These are phyloP conservation scores for Tolypeutes matacus DNA, from an alignment of 2,797 vertebrate genomes.

Conservation along the genomic window DNA sequence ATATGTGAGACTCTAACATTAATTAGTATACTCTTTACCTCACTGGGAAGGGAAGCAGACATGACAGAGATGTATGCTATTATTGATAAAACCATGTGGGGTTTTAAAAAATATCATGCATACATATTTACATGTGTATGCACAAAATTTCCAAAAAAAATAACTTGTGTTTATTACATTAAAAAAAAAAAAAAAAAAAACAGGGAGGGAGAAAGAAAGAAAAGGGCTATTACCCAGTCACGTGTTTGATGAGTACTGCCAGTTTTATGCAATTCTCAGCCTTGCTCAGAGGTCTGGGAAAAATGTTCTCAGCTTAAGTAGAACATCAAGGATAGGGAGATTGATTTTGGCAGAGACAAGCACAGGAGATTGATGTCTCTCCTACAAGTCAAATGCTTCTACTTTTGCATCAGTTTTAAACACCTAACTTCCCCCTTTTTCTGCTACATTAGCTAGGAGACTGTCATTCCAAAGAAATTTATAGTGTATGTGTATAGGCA, in stretches of 20 bases:
- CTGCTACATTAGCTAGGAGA: conserved; percentile 8
- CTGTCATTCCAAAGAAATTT: conserved; percentile 57
- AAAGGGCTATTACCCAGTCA: background rate
- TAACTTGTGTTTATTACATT: background rate
- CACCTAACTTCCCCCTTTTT: background rate
- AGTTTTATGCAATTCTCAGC: background rate
- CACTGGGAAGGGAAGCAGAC: conserved; percentile 12
- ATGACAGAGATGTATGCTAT: background rate
- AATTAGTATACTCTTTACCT: background rate
- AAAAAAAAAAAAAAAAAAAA: background rate
- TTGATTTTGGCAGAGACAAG: background rate
- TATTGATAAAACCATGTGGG: background rate
- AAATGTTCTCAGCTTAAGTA: background rate
- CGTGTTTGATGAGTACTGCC: background rate
- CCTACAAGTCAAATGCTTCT: background rate
- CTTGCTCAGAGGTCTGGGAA: background rate
- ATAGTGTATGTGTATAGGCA: background rate
- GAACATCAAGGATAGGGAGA: background rate
- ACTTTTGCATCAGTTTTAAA: conserved; percentile 47
- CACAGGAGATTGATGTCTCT: background rate
- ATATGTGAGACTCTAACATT: background rate
- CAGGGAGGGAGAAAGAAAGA: background rate
- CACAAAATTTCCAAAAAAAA: conserved; percentile 19
- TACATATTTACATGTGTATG: accelerated
- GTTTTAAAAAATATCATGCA: background rate